Percentiles rank a stretch among this genome's conserved stretches.
Evolutionary conservation across 2,113 vertebrate genomes (phyloP).

Genomic region (Chaetops frenatus): DNA sequence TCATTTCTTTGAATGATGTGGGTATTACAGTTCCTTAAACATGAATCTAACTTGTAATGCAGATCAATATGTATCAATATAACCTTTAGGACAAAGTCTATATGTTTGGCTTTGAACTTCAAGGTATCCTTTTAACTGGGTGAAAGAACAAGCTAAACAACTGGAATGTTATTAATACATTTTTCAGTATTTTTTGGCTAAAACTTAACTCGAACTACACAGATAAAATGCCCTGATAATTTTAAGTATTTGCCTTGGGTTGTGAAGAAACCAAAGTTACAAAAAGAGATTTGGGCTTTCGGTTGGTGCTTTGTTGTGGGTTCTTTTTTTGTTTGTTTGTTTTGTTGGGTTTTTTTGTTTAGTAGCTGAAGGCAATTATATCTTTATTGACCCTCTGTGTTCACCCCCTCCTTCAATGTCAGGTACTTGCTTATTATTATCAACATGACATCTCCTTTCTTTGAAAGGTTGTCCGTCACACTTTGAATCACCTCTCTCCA

Average conservation of each 20-base stretch:
- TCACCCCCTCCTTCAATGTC: slow-evolving; percentile 31
- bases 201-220: not conserved
- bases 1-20: not conserved
- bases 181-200: not conserved
- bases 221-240: not conserved
- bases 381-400: slow-evolving; percentile 66
- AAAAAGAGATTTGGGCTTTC: not conserved
- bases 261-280: slow-evolving; percentile 2
- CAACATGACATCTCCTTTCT: slow-evolving; percentile 69
- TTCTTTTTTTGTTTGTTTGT: not conserved
- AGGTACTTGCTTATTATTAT: slow-evolving; percentile 66
- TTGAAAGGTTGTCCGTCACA: slow-evolving; percentile 73
- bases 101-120: slow-evolving; percentile 6
- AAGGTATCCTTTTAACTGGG: not conserved
- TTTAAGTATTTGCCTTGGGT: not conserved
- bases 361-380: slow-evolving; percentile 63
- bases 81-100: not conserved
- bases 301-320: not conserved
- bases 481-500: slow-evolving; percentile 58
- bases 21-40: not conserved
- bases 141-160: not conserved
- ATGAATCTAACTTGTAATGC: not conserved
- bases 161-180: not conserved
- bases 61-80: slow-evolving; percentile 2
- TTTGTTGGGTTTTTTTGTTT: not conserved